A percentile compares a stretch with the other conserved stretches of the same genome.
phyloP scores from a whole-genome alignment of 2,113 vertebrate species.

The Triplophysa dalaica region DNA sequence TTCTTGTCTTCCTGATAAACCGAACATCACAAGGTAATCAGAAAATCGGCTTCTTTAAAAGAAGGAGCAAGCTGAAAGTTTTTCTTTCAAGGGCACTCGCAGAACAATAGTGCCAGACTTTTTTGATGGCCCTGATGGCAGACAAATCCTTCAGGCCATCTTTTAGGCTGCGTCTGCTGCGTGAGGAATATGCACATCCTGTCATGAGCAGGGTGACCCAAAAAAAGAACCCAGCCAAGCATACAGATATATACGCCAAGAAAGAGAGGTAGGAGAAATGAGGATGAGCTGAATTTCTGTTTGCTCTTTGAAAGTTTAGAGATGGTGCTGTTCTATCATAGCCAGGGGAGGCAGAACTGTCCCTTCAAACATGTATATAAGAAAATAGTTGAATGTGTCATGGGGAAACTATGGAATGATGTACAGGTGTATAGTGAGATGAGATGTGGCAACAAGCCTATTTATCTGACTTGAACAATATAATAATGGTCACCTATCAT shows the following conservation, averaged over 20 bases:
- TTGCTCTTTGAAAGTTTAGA: no score
- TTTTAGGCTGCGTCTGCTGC: slow-evolving; percentile 23
- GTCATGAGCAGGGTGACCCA: slow-evolving; percentile 48
- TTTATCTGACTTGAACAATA: no score
- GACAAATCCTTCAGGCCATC: slow-evolving; percentile 30
- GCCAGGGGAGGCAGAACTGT: no score
- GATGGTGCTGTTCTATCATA: no score
- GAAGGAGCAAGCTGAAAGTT: slow-evolving; percentile 1
- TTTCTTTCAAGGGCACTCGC: slow-evolving; percentile 46
- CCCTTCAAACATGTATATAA: no score
- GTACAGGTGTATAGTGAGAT: no score
- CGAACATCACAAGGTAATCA: slow-evolving; percentile 18
- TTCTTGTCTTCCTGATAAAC: slow-evolving; percentile 34
- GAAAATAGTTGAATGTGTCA: no score
- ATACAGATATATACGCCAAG: background rate
- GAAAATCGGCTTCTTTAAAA: slow-evolving; percentile 41
- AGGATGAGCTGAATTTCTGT: background rate
- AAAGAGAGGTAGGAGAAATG: background rate
- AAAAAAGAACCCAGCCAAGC: slow-evolving; percentile 36
- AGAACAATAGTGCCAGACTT: slow-evolving; percentile 23
- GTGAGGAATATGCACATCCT: slow-evolving; percentile 11
- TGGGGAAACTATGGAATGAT: no score
- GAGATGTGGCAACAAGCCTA: no score
- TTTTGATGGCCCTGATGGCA: slow-evolving; percentile 30
- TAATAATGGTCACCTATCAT: no score